Base-by-base conservation (phyloP, 1,140 invertebrate genomes). In the Halyomorpha halys region DNA sequence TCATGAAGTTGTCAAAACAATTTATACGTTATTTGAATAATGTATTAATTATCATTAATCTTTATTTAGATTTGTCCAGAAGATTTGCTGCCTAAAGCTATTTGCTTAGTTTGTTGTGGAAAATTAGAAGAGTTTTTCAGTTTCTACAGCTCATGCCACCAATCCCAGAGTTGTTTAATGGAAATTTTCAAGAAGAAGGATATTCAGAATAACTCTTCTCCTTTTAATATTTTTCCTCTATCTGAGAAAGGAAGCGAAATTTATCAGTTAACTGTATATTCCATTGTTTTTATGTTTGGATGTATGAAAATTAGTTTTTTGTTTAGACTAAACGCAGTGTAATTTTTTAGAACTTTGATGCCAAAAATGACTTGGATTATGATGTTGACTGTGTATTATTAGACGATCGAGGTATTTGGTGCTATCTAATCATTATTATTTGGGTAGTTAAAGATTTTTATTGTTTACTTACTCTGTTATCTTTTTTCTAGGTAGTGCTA, bases 51-150 rank as follows among this genome's bases (percentile, higher is more conserved):
- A 25, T 63, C 16, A 34, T 45, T 63, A 51, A 27, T 25, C 63
- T 44, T 45, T 19, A 30, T 68, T 65, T 14, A 71, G 70, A 19
- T 71, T 34, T 65, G 45, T 59, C 60, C 63, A 6, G 66, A 69
- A 39, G 70, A 71, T 62, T n/a, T 54, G 2, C 62, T 71, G 15
- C 70, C 70, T 3, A 71, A 70, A 60, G 63, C 51, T 21, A 66
- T 71, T 34, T 71, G 70, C 47, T 34, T 70, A 23, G 65, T 67
- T 39, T 71, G 70, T 45, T 70, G 67, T 63, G 59, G 62, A 21
- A 70, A 69, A 56, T 44, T 71, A n/a, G 51, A 67, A 13, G 63
- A 68, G 23, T 68, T 59, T 63, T 66, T 44, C 8, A 54, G 62
- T n/a, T 71, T 70, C 61, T 59, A 65, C 15, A 59, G 27, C 13